Percentiles rank a stretch among this genome's conserved stretches.
These are phyloP conservation scores for Morinoia aosen DNA, from an alignment of 2,888 invertebrate genomes.

Conservation along the genomic window DNA sequence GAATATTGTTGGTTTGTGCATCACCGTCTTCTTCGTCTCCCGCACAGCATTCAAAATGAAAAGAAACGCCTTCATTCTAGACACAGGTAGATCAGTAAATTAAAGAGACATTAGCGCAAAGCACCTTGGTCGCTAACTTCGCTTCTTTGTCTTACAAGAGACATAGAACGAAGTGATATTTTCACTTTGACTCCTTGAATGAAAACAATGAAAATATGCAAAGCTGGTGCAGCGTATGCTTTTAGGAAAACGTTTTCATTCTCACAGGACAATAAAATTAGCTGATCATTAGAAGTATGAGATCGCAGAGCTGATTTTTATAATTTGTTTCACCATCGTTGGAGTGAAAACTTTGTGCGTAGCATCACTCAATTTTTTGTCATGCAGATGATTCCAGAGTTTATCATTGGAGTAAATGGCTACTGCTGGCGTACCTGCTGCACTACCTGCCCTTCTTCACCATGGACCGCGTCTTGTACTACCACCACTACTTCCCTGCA, in stretches of 20 bases:
- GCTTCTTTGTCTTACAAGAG: no score
- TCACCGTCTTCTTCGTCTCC: conserved; percentile 26
- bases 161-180: no score
- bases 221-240: no score
- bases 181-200: no score
- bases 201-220: no score
- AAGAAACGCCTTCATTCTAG: neutral
- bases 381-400: neutral
- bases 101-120: no score
- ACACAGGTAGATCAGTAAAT: neutral
- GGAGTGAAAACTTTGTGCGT: neutral
- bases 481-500: conserved; percentile 73
- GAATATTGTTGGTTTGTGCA: conserved; percentile 56
- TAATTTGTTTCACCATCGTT: neutral
- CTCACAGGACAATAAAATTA: no score
- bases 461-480: conserved; percentile 73
- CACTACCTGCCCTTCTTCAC: conserved; percentile 74
- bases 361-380: neutral
- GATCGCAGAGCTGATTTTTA: no score
- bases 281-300: no score
- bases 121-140: no score
- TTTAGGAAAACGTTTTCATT: no score
- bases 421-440: conserved; percentile 72
- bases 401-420: conserved; percentile 70
- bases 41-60: neutral